Evolutionary conservation across 1,140 invertebrate species (phyloP).

Genomic region (Globodera rostochiensis): DNA sequence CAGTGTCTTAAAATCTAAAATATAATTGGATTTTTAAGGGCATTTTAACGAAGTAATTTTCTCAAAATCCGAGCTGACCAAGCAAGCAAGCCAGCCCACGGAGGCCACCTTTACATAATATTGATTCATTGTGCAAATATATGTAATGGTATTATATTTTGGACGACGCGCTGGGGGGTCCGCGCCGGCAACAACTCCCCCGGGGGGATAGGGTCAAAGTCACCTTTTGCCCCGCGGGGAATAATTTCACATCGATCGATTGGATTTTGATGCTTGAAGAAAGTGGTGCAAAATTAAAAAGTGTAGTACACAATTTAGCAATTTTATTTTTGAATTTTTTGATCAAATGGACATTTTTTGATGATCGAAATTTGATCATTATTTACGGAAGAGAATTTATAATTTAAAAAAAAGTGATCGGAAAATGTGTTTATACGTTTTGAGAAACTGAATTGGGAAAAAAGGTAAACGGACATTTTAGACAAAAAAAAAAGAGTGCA

Average conservation of each 20-base stretch:
- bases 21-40: background rate
- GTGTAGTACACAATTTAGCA: too few species aligned
- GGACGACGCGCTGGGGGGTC: background rate
- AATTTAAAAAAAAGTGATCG: too few species aligned
- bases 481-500: too few species aligned
- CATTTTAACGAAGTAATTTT: background rate
- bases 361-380: too few species aligned
- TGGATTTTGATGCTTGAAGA: too few species aligned
- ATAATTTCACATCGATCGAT: background rate
- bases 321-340: too few species aligned
- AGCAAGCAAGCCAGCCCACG: background rate
- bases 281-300: too few species aligned
- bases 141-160: constrained; percentile 6
- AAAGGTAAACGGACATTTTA: too few species aligned
- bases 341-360: too few species aligned
- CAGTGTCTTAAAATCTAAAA: background rate
- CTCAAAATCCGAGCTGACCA: background rate
- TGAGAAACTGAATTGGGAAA: too few species aligned
- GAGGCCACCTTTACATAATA: constrained; percentile 3
- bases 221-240: background rate
- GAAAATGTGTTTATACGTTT: too few species aligned
- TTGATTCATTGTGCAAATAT: constrained; percentile 27
- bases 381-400: too few species aligned
- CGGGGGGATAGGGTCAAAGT: background rate
- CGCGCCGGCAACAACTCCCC: background rate